phyloP scores from a whole-genome alignment of 2,113 vertebrate species.

The Isurus oxyrinchus region DNA sequence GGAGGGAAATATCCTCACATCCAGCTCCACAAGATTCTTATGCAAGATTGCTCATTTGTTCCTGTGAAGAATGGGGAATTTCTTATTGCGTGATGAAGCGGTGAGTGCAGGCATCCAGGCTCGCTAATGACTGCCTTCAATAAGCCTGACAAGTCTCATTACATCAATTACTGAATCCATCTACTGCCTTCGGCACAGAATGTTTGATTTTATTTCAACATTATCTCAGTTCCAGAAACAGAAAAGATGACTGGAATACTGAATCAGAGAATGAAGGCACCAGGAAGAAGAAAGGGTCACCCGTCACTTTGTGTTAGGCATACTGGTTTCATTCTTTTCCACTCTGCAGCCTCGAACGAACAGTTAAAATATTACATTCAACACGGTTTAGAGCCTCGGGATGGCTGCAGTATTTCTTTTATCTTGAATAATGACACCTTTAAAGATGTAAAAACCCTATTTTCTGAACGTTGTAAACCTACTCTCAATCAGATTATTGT shows the following conservation, averaged over 20 bases:
- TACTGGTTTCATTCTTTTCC: background rate
- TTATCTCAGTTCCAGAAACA: conserved; percentile 42
- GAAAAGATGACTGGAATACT: conserved; percentile 21
- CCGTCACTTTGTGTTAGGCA: background rate
- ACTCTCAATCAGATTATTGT: background rate
- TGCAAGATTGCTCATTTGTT: conserved; percentile 35
- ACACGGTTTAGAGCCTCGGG: background rate
- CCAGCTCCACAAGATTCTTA: conserved; percentile 20
- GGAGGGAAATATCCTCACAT: background rate
- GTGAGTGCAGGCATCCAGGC: conserved; percentile 37
- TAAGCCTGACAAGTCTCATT: conserved; percentile 43
- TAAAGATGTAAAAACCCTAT: background rate
- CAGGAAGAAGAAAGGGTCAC: conserved; percentile 32
- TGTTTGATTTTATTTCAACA: conserved; percentile 42
- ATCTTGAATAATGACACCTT: background rate
- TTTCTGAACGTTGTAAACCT: background rate
- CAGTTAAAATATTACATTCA: conserved; percentile 5
- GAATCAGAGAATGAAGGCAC: conserved; percentile 28
- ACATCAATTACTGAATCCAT: conserved; percentile 40
- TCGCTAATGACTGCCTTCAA: conserved; percentile 44
- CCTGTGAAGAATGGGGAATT: conserved; percentile 34
- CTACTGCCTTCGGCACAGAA: conserved; percentile 37
- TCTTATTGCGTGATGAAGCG: conserved; percentile 31
- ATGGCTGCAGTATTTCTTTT: background rate
- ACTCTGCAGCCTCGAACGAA: no score